Conservation (phyloP, 2,797 vertebrate genomes). For the Peromyscus aztecus region DNA sequence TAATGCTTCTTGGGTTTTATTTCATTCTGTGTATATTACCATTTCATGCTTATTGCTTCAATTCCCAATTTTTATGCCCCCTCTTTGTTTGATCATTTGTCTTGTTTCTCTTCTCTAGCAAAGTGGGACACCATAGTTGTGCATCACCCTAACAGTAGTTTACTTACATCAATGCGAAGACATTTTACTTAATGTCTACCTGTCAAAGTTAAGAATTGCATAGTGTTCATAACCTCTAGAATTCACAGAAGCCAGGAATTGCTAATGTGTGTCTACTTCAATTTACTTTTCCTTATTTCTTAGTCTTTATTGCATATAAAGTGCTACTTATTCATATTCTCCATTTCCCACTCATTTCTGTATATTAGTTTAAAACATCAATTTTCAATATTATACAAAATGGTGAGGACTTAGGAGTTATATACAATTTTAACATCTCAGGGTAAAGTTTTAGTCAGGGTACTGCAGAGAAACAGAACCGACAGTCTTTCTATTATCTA, state of each 20-base stretch:
- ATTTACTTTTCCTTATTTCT: not conserved
- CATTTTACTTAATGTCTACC: not conserved
- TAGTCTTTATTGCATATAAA: conserved; percentile 33
- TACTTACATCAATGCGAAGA: not conserved
- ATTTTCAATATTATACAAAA: not conserved
- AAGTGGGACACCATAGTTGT: not conserved
- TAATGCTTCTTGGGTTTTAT: not conserved
- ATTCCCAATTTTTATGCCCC: not conserved
- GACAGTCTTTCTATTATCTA: not conserved
- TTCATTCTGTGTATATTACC: not conserved
- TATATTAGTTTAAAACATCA: not conserved
- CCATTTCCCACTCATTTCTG: not conserved
- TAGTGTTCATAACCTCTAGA: not conserved
- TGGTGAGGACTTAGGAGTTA: not conserved
- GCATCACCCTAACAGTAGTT: not conserved
- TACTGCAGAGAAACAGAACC: not conserved
- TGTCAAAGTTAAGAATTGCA: conserved; percentile 15
- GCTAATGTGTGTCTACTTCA: not conserved
- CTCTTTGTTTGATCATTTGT: not conserved
- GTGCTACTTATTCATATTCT: not conserved
- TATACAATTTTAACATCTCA: not conserved
- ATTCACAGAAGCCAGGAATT: not conserved
- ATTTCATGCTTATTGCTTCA: not conserved
- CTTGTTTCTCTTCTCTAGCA: not conserved
- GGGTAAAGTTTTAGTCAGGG: not conserved